Evolutionary conservation across 2,888 invertebrate genomes (phyloP).

Genomic region (Drepanosiphum platanoidis): DNA sequence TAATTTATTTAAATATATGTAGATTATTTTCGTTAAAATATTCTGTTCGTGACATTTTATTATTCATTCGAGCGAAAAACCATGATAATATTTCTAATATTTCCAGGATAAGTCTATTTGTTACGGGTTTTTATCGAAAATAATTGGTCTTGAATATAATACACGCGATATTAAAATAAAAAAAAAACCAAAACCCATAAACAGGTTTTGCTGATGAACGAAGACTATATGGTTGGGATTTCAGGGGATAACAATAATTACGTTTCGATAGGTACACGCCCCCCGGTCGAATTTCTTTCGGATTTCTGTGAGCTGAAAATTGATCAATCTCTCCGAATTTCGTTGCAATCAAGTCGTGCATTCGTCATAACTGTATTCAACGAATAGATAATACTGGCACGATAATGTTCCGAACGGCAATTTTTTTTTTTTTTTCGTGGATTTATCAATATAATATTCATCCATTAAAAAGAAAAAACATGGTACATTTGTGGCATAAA

Average conservation of each 20-base stretch:
- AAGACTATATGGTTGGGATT: background rate
- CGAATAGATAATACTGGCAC: background rate
- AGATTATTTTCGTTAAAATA: background rate
- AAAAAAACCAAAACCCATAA: background rate
- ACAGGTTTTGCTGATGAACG: slow-evolving; percentile 16
- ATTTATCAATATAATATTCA: too few species aligned
- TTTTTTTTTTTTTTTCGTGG: background rate
- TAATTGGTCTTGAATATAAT: background rate
- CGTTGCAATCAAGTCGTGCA: background rate
- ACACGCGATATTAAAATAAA: background rate
- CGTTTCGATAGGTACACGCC: background rate
- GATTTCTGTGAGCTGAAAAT: slow-evolving; percentile 27
- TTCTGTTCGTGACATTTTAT: background rate
- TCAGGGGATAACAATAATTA: slow-evolving; percentile 31
- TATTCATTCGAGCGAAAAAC: background rate
- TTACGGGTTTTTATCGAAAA: background rate
- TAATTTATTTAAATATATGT: background rate
- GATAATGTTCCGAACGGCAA: background rate
- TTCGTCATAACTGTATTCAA: background rate
- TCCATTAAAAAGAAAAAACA: too few species aligned
- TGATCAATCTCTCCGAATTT: slow-evolving; percentile 19
- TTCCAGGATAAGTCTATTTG: slow-evolving; percentile 18
- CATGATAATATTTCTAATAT: background rate
- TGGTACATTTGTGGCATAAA: too few species aligned
- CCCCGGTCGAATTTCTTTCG: background rate